Evolutionary conservation across 2,797 vertebrate species (phyloP), one percentile per base, ranked within the genome.

Genomic region (Notolepis coatsorum): DNA sequence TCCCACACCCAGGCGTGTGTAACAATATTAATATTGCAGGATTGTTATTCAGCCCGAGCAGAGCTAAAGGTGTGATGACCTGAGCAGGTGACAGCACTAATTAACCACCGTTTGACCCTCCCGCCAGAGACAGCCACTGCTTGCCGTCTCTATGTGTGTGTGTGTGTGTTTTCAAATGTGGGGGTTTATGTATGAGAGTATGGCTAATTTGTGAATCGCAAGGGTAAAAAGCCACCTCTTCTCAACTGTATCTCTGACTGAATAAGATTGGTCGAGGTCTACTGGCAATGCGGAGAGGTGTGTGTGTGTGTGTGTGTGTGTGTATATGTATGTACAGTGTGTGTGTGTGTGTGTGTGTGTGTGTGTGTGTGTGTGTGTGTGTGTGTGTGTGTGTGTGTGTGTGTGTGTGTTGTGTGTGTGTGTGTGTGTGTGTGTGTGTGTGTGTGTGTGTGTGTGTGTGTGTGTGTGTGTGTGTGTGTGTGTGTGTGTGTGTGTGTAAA

Each of bases 101-200:
- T 91, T 91, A 90, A 84, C 86, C 84, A 88, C 63, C 80, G 55
- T 87, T 90, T 90, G 87, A 90, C 88, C 89, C 38, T 25, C 21
- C 87, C 58, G 24, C 12, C 31, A 24, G 75, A 86, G 87, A 89
- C 86, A 86, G 85, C 80, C 84, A 80, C 86, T 86, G n/a, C n/a
- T n/a, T n/a, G n/a, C n/a, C n/a, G n/a, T n/a, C n/a, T n/a, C n/a
- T n/a, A n/a, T n/a, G n/a, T n/a, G 62, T 33, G 59, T 37, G 35
- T 65, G 61, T 63, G 80, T 71, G 79, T 80, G 68, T 81, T 77
- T n/a, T n/a, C n/a, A n/a, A n/a, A n/a, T n/a, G n/a, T 82, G 47
- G 62, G 47, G 55, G 46, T 41, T 47, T 43, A 30, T 46, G 57
- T 42, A 65, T 38, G 24, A 74, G 71, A 33, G n/a, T n/a, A n/a